A percentile compares a stretch with the other conserved stretches of the same genome.
These are phyloP conservation scores for Crematogaster levior DNA, from an alignment of 2,888 invertebrate genomes.

Conservation along the genomic window DNA sequence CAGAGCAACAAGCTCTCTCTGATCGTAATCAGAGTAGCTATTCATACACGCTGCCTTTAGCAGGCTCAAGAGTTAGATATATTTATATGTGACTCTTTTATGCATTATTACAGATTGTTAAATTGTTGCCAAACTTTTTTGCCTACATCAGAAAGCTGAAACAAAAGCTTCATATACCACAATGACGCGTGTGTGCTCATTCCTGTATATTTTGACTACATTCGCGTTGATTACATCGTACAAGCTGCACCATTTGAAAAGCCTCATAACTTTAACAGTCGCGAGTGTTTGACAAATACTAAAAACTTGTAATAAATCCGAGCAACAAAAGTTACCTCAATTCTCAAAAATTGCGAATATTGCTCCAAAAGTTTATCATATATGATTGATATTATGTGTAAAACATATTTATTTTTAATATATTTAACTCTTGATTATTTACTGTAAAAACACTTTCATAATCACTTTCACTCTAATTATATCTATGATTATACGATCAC, in stretches of 20 bases:
- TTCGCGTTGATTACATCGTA: not conserved
- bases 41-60: constrained; percentile 62
- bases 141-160: not conserved
- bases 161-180: not conserved
- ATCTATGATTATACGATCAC: not conserved
- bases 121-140: not conserved
- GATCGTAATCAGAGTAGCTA: constrained; percentile 75
- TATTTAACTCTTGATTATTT: constrained; percentile 4
- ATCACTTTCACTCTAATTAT: not conserved
- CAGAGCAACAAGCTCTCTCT: constrained; percentile 58
- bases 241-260: not conserved
- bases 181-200: not conserved
- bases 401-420: not conserved
- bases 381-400: not conserved
- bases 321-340: not conserved
- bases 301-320: constrained; percentile 3
- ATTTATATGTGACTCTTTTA: not conserved
- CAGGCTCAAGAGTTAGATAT: not conserved
- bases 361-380: not conserved
- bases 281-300: not conserved
- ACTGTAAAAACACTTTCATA: not conserved
- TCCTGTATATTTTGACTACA: not conserved
- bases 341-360: not conserved
- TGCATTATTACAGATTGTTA: not conserved
- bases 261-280: not conserved